Conservation (phyloP, 1,140 invertebrate genomes). For the Platyura marginata region DNA sequence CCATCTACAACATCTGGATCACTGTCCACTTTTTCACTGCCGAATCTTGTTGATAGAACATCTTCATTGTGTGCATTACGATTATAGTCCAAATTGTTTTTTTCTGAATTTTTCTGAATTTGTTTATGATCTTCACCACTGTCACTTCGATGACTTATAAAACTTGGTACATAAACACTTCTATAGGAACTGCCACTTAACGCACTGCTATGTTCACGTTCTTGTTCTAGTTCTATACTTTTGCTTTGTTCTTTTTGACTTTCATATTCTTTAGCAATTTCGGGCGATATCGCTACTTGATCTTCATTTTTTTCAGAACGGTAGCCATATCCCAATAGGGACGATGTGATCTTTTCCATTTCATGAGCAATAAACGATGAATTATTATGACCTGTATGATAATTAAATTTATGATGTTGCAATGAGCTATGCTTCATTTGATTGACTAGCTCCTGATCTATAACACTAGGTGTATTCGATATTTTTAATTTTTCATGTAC, state of each 20-base stretch:
- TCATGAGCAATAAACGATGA: background rate
- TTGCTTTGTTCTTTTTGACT: background rate
- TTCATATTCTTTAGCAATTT: background rate
- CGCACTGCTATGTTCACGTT: background rate
- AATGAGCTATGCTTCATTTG: background rate
- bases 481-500: background rate
- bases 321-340: background rate
- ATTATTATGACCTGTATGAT: background rate
- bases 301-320: background rate
- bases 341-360: slow-evolving; percentile 2
- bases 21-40: background rate
- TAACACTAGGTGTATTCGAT: background rate
- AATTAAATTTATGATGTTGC: too few species aligned
- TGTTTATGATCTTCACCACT: background rate
- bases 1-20: background rate
- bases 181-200: slow-evolving; percentile 1
- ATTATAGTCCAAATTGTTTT: background rate
- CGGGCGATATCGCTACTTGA: background rate
- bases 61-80: background rate
- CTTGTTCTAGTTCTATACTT: background rate
- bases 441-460: background rate
- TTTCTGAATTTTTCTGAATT: background rate
- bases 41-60: background rate
- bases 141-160: background rate
- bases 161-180: background rate